Percentiles rank a stretch among this genome's conserved stretches.
phyloP scores from a whole-genome alignment of 2,113 vertebrate genomes.

The Salvelinus namaycush region DNA sequence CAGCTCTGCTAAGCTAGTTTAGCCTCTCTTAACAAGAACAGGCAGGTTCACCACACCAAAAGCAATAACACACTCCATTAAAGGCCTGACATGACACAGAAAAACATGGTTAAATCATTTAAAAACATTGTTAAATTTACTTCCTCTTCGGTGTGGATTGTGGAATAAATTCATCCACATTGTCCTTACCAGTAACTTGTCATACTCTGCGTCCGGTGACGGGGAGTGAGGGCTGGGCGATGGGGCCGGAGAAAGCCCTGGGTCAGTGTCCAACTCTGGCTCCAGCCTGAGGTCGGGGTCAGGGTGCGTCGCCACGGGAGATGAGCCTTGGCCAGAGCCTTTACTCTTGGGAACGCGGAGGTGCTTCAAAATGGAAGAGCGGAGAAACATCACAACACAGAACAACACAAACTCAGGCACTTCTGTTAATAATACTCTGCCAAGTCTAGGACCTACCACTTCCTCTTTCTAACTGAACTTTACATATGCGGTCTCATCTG shows the following conservation, averaged over 20 bases:
- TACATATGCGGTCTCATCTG: constrained; percentile 37
- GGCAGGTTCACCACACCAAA: neutral
- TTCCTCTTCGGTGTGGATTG: neutral
- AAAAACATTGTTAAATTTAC: neutral
- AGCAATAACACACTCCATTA: neutral
- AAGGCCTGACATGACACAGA: neutral
- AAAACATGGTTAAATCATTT: neutral
- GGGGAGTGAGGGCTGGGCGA: constrained; percentile 60
- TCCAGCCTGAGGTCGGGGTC: constrained; percentile 18
- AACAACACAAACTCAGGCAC: neutral
- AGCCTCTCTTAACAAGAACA: neutral
- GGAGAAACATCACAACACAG: constrained; percentile 32
- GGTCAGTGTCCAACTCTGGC: constrained; percentile 7
- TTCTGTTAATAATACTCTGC: constrained; percentile 6
- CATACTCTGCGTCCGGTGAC: constrained; percentile 78
- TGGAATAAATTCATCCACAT: neutral
- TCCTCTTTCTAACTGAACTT: constrained; percentile 56
- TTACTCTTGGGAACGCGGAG: constrained; percentile 40
- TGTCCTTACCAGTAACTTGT: constrained; percentile 76
- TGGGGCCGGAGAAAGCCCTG: constrained; percentile 20
- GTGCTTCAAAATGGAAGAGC: constrained; percentile 61
- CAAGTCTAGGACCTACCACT: constrained; percentile 32
- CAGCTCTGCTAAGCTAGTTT: neutral
- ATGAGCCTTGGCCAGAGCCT: constrained; percentile 7
- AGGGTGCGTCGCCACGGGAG: constrained; percentile 12